Percentiles rank a stretch among this genome's conserved stretches.
phyloP scores from a whole-genome alignment of 2,888 invertebrate species.

The Azorinus chamasolen region DNA sequence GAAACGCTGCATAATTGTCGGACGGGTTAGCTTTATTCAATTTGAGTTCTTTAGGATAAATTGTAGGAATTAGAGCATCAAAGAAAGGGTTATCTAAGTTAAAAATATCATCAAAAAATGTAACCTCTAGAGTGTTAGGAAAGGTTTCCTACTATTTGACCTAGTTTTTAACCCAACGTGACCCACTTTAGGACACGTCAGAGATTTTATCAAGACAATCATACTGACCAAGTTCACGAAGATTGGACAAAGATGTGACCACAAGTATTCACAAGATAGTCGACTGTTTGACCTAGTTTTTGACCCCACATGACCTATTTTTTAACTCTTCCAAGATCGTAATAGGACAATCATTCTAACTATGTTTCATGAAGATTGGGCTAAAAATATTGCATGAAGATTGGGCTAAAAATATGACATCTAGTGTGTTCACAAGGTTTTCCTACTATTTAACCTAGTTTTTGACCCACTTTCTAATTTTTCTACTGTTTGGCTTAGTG shows the following conservation, averaged over 20 bases:
- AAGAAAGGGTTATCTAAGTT: no score
- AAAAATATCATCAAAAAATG: neutral
- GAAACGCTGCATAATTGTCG: no score
- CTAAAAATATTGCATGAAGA: neutral
- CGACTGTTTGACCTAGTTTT: slow-evolving; percentile 1
- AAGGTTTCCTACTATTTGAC: neutral
- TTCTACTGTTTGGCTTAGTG: no score
- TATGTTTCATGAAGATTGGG: slow-evolving; percentile 1
- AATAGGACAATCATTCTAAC: slow-evolving; percentile 3
- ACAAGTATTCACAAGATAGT: neutral
- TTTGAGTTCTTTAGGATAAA: no score
- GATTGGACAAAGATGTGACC: neutral
- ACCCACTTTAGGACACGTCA: neutral
- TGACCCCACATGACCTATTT: neutral
- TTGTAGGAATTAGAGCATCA: no score
- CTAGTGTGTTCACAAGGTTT: slow-evolving; percentile 3
- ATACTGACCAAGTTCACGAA: slow-evolving; percentile 1
- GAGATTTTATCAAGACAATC: neutral
- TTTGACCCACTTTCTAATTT: no score
- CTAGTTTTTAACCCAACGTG: neutral
- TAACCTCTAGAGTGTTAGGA: neutral
- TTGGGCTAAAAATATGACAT: no score
- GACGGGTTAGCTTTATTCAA: no score
- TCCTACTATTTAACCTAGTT: no score
- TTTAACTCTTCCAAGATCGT: neutral